These are phyloP conservation scores for Epinotia brunnichana DNA, from an alignment of 2,888 invertebrate genomes.

Conservation along the genomic window DNA sequence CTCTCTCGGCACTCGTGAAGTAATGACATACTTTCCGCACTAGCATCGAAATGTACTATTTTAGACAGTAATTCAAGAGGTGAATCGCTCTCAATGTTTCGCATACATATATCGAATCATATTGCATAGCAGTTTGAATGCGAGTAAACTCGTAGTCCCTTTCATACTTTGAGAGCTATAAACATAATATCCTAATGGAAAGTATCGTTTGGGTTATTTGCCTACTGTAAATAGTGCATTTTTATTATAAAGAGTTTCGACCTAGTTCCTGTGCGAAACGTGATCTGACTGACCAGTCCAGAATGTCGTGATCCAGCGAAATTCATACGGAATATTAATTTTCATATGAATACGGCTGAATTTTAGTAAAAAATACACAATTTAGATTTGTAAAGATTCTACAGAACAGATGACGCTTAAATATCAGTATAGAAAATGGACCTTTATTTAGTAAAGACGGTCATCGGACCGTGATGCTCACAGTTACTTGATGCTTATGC, in stretches of 20 bases:
- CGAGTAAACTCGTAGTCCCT: neutral
- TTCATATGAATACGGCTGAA: neutral
- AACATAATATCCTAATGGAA: conserved; percentile 32
- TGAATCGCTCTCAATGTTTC: no score
- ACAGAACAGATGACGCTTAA: neutral
- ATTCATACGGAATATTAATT: neutral
- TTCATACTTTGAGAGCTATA: neutral
- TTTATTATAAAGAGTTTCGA: conserved; percentile 23
- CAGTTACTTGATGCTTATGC: no score
- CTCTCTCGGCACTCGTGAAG: no score
- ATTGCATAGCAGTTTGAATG: neutral
- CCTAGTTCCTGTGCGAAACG: conserved; percentile 18
- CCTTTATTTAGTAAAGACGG: no score
- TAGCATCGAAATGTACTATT: no score
- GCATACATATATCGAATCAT: no score
- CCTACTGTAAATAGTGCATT: conserved; percentile 19
- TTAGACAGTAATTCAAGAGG: no score
- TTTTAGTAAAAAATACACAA: neutral
- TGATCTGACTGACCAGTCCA: neutral
- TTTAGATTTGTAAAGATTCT: neutral
- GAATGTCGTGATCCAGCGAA: no score
- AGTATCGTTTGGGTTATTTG: conserved; percentile 15
- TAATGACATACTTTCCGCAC: no score
- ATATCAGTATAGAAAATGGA: no score
- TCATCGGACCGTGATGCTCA: no score